A percentile compares a stretch with the other conserved stretches of the same genome.
These are phyloP conservation scores for Hirtodrosophila alboralis DNA, from an alignment of 2,888 invertebrate species.

Conservation along the genomic window DNA sequence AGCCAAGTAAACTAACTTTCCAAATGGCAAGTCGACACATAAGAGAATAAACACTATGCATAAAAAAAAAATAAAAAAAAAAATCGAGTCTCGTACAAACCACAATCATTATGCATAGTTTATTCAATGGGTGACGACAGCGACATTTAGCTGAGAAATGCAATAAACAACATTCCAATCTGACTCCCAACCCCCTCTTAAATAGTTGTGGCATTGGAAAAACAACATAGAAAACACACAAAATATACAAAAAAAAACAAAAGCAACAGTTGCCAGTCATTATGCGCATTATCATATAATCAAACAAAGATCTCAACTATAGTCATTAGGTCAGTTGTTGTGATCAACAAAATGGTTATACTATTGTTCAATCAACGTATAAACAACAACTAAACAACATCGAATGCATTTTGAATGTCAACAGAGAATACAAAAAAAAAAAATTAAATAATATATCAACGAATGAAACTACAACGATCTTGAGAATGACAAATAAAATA, in stretches of 20 bases:
- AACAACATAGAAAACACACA: slow-evolving; percentile 5
- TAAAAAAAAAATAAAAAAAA: too few species aligned
- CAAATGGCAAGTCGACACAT: slow-evolving; percentile 53
- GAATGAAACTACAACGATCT: not conserved
- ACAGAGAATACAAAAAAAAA: not conserved
- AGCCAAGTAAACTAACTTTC: slow-evolving; percentile 58
- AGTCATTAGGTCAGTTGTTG: slow-evolving; percentile 30
- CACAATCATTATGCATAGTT: slow-evolving; percentile 62
- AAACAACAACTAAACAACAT: not conserved
- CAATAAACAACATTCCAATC: slow-evolving; percentile 74
- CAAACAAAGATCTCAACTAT: slow-evolving; percentile 35
- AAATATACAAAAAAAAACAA: slow-evolving; percentile 10
- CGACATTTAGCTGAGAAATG: slow-evolving; percentile 70
- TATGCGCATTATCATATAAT: slow-evolving; percentile 59
- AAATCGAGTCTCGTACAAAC: slow-evolving; percentile 31
- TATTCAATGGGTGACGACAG: slow-evolving; percentile 44
- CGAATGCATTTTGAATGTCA: slow-evolving; percentile 1
- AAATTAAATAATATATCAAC: too few species aligned
- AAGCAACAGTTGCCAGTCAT: slow-evolving; percentile 50
- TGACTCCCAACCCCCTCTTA: slow-evolving; percentile 26
- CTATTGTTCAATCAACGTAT: slow-evolving; percentile 6
- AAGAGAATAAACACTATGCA: slow-evolving; percentile 15
- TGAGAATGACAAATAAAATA: not conserved
- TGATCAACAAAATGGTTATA: slow-evolving; percentile 15
- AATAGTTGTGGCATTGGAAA: slow-evolving; percentile 2